These are phyloP conservation scores for Hassar affinis DNA, from an alignment of 2,113 vertebrate species.

Conservation along the genomic window DNA sequence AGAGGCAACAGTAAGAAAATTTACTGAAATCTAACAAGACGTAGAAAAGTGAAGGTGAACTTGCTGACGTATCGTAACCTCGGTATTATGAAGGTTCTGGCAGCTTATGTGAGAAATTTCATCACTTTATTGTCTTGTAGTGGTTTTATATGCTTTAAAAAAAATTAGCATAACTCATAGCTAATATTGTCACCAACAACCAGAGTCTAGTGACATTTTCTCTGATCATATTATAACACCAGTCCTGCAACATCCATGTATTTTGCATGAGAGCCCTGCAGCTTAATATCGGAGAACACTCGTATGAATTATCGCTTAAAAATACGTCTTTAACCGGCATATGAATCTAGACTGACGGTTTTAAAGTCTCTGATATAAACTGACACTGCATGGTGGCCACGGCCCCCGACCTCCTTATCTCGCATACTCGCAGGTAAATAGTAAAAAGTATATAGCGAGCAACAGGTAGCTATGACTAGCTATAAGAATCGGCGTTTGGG, in stretches of 20 bases:
- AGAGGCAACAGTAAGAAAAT: slow-evolving; percentile 32
- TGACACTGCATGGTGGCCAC: background rate
- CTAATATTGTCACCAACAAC: too few species aligned
- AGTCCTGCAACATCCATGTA: too few species aligned
- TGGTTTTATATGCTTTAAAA: too few species aligned
- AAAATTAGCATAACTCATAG: too few species aligned
- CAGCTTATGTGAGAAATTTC: background rate
- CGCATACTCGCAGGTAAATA: background rate
- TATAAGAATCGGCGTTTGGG: too few species aligned
- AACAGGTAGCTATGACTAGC: background rate
- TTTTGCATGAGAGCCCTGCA: too few species aligned
- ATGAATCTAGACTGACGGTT: background rate
- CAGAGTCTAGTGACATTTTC: too few species aligned
- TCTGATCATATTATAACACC: too few species aligned
- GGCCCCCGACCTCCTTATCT: background rate
- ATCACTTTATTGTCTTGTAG: background rate
- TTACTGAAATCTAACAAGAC: slow-evolving; percentile 3
- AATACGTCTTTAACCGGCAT: background rate
- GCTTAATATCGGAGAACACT: background rate
- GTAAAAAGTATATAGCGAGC: too few species aligned
- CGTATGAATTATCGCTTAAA: background rate
- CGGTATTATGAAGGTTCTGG: background rate
- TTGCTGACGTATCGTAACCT: background rate
- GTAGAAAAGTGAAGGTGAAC: slow-evolving; percentile 22
- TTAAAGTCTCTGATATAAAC: background rate